A percentile compares a stretch with the other conserved stretches of the same genome.
Evolutionary conservation across 2,113 vertebrate species (phyloP).

Genomic region (Eurypyga helias): DNA sequence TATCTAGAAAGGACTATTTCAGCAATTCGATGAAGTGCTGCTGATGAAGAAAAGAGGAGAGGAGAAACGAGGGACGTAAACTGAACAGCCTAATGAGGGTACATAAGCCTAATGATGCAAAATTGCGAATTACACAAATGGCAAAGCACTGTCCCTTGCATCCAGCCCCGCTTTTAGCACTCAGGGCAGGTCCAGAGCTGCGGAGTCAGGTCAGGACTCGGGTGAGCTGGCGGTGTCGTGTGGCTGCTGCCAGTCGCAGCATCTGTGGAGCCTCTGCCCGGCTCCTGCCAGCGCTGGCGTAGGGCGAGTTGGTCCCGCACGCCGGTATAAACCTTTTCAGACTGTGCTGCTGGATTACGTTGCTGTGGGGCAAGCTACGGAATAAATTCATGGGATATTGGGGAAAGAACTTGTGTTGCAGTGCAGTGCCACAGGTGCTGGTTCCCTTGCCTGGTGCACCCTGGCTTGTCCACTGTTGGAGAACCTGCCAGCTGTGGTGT

Average conservation of each 20-base stretch:
- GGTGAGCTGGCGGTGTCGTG: neutral
- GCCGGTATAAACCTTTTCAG: neutral
- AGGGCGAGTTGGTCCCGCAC: fast-evolving
- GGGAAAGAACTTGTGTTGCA: neutral
- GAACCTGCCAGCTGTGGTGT: neutral
- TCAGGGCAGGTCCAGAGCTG: neutral
- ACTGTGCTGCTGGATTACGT: neutral
- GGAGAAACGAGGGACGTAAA: neutral
- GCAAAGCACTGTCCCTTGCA: neutral
- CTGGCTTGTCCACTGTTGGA: neutral
- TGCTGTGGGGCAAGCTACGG: neutral
- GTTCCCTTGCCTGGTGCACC: neutral
- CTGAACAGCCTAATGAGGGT: neutral
- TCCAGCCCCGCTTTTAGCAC: neutral
- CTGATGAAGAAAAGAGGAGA: neutral
- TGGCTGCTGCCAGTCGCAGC: neutral
- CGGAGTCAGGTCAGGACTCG: neutral
- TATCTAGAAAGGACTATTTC: neutral
- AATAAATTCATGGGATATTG: neutral
- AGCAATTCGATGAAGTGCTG: neutral
- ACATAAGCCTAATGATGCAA: neutral
- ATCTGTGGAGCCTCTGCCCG: neutral
- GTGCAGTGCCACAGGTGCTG: fast-evolving
- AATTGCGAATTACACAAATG: neutral
- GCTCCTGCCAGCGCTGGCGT: neutral